Conservation (phyloP, 2,888 invertebrate genomes). For the Chaetogeoica ovagalla region DNA sequence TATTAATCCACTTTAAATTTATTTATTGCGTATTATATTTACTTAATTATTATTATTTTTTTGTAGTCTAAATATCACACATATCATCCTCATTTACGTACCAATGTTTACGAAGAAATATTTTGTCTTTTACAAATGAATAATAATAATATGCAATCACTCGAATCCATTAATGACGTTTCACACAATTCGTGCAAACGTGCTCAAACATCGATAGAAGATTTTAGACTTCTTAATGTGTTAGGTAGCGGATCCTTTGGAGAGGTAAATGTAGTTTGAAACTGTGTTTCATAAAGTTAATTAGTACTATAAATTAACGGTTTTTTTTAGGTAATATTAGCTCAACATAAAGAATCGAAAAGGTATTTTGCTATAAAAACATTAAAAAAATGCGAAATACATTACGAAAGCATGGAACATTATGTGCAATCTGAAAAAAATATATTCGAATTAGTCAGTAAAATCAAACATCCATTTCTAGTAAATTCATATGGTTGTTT, state of each 20-base stretch:
- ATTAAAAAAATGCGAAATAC: conserved; percentile 98
- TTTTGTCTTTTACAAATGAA: too few relatives aligned
- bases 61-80: conserved; percentile 7
- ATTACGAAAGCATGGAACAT: too few relatives aligned
- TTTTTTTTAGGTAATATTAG: conserved; percentile 72
- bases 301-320: conserved; percentile 51
- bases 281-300: neutral
- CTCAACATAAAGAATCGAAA: conserved; percentile 88
- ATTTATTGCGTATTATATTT: neutral
- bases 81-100: conserved; percentile 40
- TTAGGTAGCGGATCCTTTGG: conserved; percentile 99
- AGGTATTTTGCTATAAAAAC: conserved; percentile 99
- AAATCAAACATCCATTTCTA: conserved; percentile 96
- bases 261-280: conserved; percentile 69
- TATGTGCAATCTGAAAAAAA: too few relatives aligned
- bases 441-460: conserved; percentile 98
- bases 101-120: conserved; percentile 35
- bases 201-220: conserved; percentile 75
- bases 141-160: too few relatives aligned
- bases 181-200: conserved; percentile 38
- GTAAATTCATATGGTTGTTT: conserved; percentile 99
- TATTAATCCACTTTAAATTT: neutral
- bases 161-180: too few relatives aligned
- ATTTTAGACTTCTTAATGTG: conserved; percentile 93
- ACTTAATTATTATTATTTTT: neutral